phyloP scores from a whole-genome alignment of 2,113 vertebrate genomes.

The Globicephala melas region DNA sequence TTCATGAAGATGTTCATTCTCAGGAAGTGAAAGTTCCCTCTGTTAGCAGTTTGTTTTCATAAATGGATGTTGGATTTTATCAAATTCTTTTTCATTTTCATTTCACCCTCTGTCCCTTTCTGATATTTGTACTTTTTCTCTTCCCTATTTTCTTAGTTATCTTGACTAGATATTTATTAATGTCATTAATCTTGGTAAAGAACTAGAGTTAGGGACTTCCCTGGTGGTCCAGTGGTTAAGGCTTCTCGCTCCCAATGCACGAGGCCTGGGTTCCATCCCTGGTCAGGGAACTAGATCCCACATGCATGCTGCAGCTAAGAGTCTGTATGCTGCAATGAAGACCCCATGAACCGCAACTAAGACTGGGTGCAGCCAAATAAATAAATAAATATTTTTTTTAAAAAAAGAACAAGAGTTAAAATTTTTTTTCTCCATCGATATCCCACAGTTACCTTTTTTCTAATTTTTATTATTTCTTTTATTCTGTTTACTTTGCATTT shows the following conservation, averaged over 20 bases:
- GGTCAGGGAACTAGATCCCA: no score
- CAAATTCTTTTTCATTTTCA: not conserved
- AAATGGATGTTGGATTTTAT: not conserved
- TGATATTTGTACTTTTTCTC: not conserved
- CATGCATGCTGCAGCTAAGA: no score
- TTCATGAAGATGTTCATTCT: not conserved
- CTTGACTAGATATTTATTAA: not conserved
- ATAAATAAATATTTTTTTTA: no score
- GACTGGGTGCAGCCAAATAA: no score
- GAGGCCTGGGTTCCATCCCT: no score
- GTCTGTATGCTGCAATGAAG: no score
- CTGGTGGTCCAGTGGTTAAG: no score
- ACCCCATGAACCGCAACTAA: no score
- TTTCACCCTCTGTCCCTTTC: not conserved
- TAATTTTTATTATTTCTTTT: not conserved
- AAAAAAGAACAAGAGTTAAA: not conserved
- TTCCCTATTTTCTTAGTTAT: not conserved
- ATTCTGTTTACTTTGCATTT: not conserved
- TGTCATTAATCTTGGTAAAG: not conserved
- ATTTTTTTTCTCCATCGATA: not conserved
- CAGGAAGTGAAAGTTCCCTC: not conserved
- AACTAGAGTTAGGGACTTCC: not conserved
- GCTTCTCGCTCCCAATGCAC: no score
- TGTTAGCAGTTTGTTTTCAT: not conserved
- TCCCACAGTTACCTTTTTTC: not conserved